Evolutionary conservation across 2,888 invertebrate genomes (phyloP), one percentile per base, ranked within the genome.

Genomic region (Ornithoptera alexandrae): DNA sequence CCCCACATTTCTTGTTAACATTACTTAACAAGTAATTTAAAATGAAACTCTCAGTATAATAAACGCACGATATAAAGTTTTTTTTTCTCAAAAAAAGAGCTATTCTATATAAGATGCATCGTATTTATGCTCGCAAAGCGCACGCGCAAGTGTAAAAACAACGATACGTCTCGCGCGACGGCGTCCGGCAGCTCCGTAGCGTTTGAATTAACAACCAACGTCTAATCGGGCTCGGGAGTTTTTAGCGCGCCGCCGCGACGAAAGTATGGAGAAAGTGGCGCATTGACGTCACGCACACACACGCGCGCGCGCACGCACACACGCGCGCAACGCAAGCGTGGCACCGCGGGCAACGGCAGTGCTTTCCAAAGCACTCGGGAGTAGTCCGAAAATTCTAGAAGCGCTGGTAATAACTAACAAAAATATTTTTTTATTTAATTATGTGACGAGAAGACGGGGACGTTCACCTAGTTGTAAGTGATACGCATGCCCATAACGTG

Each of bases 251-350:
- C 81, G 86, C 81, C 24, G 81, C 92, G 90, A 91, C 92, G 92
- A 92, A 92, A 92, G 92, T 92, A 89, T 87, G 86, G 92, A 90
- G 92, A 92, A 92, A 92, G 92, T 92, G 91, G 88, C 90, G 81
- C 84, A 88, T 89, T 89, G 88, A 91, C 92, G 92, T 92, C 90
- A 92, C 90, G 71, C 91, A 90, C 91, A 88, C 88, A 85, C 89
- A 85, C 85, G 84, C 42, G 73, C 79, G 77, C 81, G 84, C 84
- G 87, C 87, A 85, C 83, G 83, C 10, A 71, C 91, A 90, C 90
- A 90, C 91, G 88, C 88, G 85, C 88, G 85, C 85, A 84, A 73
- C 79, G 77, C 81, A 84, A 84, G 87, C 87, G 85, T 83, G 83
- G 81, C 75, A 76, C 76, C 74, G 79, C 74, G 79, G 75, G 79